These are phyloP conservation scores for Boulengeromyrus knoepffleri DNA, from an alignment of 2,113 vertebrate species.

Conservation along the genomic window DNA sequence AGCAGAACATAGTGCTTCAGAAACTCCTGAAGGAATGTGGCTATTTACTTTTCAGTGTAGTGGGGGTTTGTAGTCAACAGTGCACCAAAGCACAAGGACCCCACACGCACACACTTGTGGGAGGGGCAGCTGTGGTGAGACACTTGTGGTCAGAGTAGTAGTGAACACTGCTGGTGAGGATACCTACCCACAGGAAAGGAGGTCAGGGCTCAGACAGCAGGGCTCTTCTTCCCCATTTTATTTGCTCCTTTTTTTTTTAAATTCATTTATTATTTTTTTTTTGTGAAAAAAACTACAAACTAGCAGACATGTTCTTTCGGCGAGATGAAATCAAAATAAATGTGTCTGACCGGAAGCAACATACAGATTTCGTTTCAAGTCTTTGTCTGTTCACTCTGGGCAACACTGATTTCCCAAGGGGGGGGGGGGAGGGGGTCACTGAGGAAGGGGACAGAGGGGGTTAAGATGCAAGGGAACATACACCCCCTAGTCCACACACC, in stretches of 20 bases:
- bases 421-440: slow-evolving; percentile 23
- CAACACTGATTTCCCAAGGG: neutral
- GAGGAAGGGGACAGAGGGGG: slow-evolving; percentile 6
- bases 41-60: neutral
- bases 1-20: neutral
- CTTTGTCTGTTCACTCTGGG: slow-evolving; percentile 30
- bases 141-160: too few species aligned
- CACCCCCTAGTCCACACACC: neutral
- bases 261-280: slow-evolving; percentile 33
- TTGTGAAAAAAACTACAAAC: slow-evolving; percentile 57
- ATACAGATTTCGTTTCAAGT: slow-evolving; percentile 47
- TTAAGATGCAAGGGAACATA: neutral
- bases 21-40: neutral
- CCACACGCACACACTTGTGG: neutral
- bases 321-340: slow-evolving; percentile 40
- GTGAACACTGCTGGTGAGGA: too few species aligned
- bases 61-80: neutral
- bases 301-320: slow-evolving; percentile 43
- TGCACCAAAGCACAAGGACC: neutral
- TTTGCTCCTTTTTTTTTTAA: slow-evolving; percentile 38
- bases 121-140: too few species aligned
- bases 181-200: neutral
- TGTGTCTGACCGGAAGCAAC: slow-evolving; percentile 48
- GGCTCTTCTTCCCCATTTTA: slow-evolving; percentile 51
- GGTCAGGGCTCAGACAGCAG: neutral